These are phyloP conservation scores for Gnatocerus cornutus DNA, from an alignment of 2,888 invertebrate genomes.

Conservation along the genomic window DNA sequence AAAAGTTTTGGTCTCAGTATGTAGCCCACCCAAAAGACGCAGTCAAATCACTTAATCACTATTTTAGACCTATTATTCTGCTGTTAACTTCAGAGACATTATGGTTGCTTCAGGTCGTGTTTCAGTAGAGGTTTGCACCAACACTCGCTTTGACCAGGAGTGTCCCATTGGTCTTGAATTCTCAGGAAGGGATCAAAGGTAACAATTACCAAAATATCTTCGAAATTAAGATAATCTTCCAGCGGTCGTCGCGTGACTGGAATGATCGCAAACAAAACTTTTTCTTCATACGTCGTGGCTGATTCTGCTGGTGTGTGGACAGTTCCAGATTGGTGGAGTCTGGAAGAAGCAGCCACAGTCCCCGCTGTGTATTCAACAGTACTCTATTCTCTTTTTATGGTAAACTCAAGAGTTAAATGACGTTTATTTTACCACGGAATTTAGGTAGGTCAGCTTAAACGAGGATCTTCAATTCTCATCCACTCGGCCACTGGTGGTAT, in stretches of 20 bases:
- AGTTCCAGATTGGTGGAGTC: conserved; percentile 72
- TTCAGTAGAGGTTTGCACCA: conserved; percentile 85
- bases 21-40: no score
- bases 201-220: neutral
- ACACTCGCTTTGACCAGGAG: conserved; percentile 77
- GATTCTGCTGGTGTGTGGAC: conserved; percentile 57
- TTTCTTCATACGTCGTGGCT: neutral
- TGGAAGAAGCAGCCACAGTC: conserved; percentile 76
- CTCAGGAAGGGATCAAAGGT: conserved; percentile 72
- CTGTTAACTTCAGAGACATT: conserved; percentile 96
- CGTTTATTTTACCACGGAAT: no score
- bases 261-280: no score
- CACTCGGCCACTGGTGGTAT: conserved; percentile 77
- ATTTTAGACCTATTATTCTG: conserved; percentile 76
- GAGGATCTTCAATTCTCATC: conserved; percentile 69
- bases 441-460: conserved; percentile 52
- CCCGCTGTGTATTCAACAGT: conserved; percentile 76
- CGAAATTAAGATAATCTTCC: neutral
- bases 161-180: conserved; percentile 82
- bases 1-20: neutral
- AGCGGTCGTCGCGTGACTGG: conserved; percentile 13
- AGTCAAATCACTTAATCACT: no score
- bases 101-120: conserved; percentile 94
- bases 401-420: no score
- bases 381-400: conserved; percentile 58